A percentile compares a stretch with the other conserved stretches of the same genome.
These are phyloP conservation scores for Phalanger gymnotis DNA, from an alignment of 2,797 vertebrate species.

Conservation along the genomic window DNA sequence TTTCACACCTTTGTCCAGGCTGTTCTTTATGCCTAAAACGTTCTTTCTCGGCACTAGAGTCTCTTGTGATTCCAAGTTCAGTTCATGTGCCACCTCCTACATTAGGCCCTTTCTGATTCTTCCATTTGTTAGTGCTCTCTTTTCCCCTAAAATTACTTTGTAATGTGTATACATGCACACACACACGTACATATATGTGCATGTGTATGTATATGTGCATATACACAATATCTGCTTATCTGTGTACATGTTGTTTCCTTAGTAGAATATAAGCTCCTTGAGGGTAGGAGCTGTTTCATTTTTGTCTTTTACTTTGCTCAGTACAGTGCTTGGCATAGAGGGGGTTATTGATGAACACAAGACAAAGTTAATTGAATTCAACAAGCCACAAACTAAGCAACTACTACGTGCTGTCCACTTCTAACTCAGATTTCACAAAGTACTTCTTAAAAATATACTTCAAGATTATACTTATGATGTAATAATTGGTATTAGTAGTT, in stretches of 20 bases:
- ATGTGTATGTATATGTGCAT: too few species aligned
- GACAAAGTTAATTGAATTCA: background rate
- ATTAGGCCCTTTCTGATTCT: too few species aligned
- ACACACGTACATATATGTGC: too few species aligned
- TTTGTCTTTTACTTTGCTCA: background rate
- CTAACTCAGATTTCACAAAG: background rate
- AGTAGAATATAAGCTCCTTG: background rate
- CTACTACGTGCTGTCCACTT: background rate
- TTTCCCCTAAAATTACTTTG: background rate
- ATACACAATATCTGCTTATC: too few species aligned
- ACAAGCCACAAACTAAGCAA: background rate
- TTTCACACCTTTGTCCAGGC: too few species aligned
- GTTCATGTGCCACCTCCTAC: too few species aligned
- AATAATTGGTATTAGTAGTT: background rate
- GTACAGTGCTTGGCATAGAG: background rate
- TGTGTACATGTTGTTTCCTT: too few species aligned
- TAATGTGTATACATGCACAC: background rate
- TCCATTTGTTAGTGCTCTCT: background rate
- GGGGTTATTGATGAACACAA: background rate
- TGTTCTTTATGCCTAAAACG: too few species aligned
- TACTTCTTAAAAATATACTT: background rate
- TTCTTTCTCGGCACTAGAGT: too few species aligned
- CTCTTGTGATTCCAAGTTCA: too few species aligned
- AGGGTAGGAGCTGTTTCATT: background rate
- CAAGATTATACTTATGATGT: background rate